Conservation (phyloP, 2,797 vertebrate genomes). For the Nyctalus aviator region DNA sequence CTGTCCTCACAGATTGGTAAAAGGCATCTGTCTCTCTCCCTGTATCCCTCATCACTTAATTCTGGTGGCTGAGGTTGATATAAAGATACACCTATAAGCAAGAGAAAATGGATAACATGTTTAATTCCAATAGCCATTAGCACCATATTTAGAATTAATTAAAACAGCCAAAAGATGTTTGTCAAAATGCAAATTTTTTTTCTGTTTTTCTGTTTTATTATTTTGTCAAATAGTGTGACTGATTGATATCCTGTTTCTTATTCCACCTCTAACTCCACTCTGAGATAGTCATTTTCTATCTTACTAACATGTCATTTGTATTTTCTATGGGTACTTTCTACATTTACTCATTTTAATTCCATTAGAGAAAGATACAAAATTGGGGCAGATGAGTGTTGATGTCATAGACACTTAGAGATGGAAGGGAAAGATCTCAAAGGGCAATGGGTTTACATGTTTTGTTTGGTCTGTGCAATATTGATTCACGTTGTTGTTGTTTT, state of each 20-base stretch:
- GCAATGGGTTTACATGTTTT: neutral
- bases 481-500: neutral
- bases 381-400: neutral
- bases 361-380: neutral
- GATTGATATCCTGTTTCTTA: neutral
- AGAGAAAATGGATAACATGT: neutral
- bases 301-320: neutral
- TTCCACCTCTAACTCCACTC: neutral
- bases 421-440: neutral
- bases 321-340: neutral
- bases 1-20: neutral
- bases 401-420: neutral
- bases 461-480: neutral
- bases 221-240: neutral
- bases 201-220: neutral
- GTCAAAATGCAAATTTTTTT: neutral
- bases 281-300: neutral
- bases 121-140: neutral
- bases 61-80: neutral
- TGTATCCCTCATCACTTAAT: neutral
- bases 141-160: neutral
- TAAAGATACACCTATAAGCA: neutral
- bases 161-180: neutral
- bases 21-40: neutral
- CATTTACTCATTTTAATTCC: constrained; percentile 15